phyloP scores from a whole-genome alignment of 2,797 vertebrate genomes.

The Discoglossus pictus region DNA sequence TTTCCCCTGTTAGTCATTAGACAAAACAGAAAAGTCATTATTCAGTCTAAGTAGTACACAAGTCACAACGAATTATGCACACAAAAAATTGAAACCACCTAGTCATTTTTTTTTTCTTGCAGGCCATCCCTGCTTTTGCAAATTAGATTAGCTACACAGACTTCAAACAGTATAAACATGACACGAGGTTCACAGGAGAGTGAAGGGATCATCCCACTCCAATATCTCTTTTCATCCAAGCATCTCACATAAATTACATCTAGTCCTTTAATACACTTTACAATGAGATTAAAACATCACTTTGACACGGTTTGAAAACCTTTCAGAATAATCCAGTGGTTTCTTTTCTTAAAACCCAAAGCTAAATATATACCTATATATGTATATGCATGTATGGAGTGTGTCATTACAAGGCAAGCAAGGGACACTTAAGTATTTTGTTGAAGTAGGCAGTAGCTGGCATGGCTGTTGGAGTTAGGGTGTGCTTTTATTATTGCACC shows the following conservation, averaged over 20 bases:
- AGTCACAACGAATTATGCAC: constrained; percentile 62
- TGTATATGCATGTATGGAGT: background rate
- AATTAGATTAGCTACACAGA: constrained; percentile 69
- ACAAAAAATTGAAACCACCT: constrained; percentile 55
- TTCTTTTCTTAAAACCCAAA: constrained; percentile 50
- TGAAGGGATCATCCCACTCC: constrained; percentile 69
- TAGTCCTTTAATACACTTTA: constrained; percentile 73
- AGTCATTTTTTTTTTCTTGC: constrained; percentile 52
- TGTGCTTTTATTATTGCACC: too few species aligned
- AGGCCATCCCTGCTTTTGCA: constrained; percentile 65
- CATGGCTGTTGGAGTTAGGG: too few species aligned
- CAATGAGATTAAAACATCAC: constrained; percentile 78
- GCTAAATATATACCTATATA: background rate
- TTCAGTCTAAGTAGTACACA: constrained; percentile 50
- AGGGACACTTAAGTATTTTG: too few species aligned
- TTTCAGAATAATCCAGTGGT: constrained; percentile 52
- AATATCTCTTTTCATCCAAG: constrained; percentile 73
- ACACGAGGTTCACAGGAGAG: constrained; percentile 66
- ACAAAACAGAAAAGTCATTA: constrained; percentile 46
- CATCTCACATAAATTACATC: constrained; percentile 69
- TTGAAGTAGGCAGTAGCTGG: too few species aligned
- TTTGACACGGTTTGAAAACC: constrained; percentile 69
- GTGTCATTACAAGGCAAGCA: too few species aligned
- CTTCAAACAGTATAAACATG: constrained; percentile 68
- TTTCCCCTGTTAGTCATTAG: constrained; percentile 43